These are phyloP conservation scores for Recurvirostra avosetta DNA, from an alignment of 2,113 vertebrate species.

Conservation along the genomic window DNA sequence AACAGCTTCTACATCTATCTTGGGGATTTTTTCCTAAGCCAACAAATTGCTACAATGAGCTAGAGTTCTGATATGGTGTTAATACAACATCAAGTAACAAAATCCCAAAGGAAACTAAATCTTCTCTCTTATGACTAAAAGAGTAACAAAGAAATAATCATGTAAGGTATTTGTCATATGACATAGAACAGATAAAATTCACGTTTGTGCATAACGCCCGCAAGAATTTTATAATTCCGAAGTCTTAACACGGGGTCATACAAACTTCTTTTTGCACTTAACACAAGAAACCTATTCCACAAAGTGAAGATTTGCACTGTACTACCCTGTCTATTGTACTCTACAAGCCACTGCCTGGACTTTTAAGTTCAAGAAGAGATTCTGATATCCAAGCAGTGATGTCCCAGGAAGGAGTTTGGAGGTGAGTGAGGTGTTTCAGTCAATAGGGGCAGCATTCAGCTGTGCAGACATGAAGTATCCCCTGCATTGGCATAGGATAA, in stretches of 20 bases:
- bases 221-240: not conserved
- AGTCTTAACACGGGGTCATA: not conserved
- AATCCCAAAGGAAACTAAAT: not conserved
- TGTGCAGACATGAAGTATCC: not conserved
- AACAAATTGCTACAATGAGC: not conserved
- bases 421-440: not conserved
- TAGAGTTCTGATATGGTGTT: not conserved
- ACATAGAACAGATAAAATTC: not conserved
- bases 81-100: not conserved
- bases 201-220: fast-evolving
- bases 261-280: not conserved
- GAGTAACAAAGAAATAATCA: not conserved
- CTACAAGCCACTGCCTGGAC: not conserved
- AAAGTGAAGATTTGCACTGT: not conserved
- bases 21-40: not conserved
- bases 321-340: not conserved
- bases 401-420: not conserved
- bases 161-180: not conserved
- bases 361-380: not conserved
- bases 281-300: not conserved
- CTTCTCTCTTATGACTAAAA: not conserved
- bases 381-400: not conserved
- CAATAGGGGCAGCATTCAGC: not conserved
- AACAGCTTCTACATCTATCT: not conserved
- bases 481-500: not conserved